Evolutionary conservation across 1,140 invertebrate genomes (phyloP).

Genomic region (Drosophila simulans): DNA sequence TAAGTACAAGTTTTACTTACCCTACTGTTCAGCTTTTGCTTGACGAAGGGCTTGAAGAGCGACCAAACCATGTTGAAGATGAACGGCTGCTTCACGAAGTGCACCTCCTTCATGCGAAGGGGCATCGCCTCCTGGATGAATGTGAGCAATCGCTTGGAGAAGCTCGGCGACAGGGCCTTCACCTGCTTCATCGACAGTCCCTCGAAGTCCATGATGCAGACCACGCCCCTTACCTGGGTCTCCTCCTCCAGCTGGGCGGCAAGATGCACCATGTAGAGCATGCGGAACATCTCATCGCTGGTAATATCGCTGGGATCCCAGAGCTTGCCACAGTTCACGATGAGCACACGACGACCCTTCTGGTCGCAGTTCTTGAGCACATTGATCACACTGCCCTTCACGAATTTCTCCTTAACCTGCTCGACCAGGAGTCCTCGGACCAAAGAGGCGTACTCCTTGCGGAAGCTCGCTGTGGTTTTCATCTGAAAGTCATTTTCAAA

Average conservation of each 20-base stretch:
- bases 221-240: conserved; percentile 89
- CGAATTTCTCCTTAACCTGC: conserved; percentile 88
- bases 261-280: conserved; percentile 92
- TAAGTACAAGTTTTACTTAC: conserved; percentile 83
- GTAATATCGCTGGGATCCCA: conserved; percentile 91
- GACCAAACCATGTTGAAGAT: conserved; percentile 95
- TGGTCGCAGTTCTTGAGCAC: conserved; percentile 89
- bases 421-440: conserved; percentile 88
- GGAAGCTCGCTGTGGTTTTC: conserved; percentile 90
- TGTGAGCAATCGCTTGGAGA: conserved; percentile 89
- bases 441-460: conserved; percentile 88
- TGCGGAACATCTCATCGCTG: conserved; percentile 90
- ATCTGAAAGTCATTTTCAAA: conserved; percentile 85
- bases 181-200: conserved; percentile 90
- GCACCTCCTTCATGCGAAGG: conserved; percentile 93
- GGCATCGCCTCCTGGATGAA: conserved; percentile 96
- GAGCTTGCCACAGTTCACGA: conserved; percentile 83
- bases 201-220: conserved; percentile 93
- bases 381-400: conserved; percentile 90
- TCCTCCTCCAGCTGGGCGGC: conserved; percentile 90
- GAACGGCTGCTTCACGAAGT: conserved; percentile 95
- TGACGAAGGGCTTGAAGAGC: conserved; percentile 94
- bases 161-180: conserved; percentile 89
- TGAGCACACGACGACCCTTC: conserved; percentile 76
- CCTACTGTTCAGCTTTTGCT: conserved; percentile 92